Percentiles rank a stretch among this genome's conserved stretches.
phyloP scores from a whole-genome alignment of 35 echinoderm and acorn worm species.

The Lytechinus pictus region DNA sequence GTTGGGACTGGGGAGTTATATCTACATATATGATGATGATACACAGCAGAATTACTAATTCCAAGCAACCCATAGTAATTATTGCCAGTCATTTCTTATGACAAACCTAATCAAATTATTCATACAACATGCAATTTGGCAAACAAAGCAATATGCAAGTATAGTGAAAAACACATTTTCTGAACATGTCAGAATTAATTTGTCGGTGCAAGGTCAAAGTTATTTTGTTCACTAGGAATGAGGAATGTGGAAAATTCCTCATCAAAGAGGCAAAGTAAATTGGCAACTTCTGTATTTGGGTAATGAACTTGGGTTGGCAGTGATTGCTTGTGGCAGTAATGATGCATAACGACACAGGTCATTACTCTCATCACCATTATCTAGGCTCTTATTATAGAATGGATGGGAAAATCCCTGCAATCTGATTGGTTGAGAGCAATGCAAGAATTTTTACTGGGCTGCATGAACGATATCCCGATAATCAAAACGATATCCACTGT shows the following conservation, averaged over 20 bases:
- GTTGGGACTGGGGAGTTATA: neutral
- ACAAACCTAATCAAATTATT: neutral
- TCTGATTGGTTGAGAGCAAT: no score
- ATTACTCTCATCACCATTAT: neutral
- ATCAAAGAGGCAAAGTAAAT: neutral
- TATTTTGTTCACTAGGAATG: neutral
- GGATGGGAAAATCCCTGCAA: no score
- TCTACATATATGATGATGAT: no score
- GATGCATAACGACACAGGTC: neutral
- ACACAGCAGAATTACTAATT: neutral
- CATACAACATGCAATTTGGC: neutral
- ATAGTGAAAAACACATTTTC: neutral
- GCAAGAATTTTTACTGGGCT: no score
- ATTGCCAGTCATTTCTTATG: neutral
- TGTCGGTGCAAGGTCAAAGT: neutral
- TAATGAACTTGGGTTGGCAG: neutral
- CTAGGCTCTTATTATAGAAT: no score
- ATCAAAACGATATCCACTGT: no score
- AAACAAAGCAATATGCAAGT: neutral
- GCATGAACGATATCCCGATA: no score
- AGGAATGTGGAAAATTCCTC: slow-evolving; percentile 1
- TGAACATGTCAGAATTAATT: neutral
- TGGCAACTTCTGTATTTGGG: slow-evolving; percentile 1
- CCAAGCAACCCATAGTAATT: neutral
- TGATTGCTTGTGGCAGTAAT: slow-evolving; percentile 7